Evolutionary conservation across 2,888 invertebrate genomes (phyloP), one percentile per base, ranked within the genome.

Genomic region (Acleris holmiana): DNA sequence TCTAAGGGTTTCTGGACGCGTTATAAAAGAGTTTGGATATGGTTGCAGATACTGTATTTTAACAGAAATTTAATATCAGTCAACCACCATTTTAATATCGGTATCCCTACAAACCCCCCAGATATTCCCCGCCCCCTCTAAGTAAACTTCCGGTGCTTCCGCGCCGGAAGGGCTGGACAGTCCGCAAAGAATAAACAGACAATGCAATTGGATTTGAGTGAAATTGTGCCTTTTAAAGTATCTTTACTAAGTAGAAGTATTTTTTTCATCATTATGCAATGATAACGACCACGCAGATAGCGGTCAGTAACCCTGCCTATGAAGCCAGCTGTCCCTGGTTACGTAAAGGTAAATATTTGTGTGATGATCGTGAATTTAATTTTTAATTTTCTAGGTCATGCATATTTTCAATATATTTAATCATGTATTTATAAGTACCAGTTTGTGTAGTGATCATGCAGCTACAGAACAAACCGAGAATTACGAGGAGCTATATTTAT

Each of bases 101-200:
- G 15, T 18, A 21, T 6, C 23, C 51, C 6, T 21, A 40, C 35
- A 57, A 41, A 51, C 35, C 63, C 35, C 57, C 18, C 35, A 47
- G 51, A 61, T 48, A 61, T 35, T 13, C 56, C 49, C 35, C 46
- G 49, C 62, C 49, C 44, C 29, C 51, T 51, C 46, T 63, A 57
- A 57, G 63, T 63, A 63, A 63, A 63, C 62, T 57, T 63, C 63
- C 63, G 62, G 44, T 46, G 40, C 40, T 63, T 51, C 51, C 63
- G 40, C n/a, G 49, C 63, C 57, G 63, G 63, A 63, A 51, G 23
- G 41, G 17, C 50, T 15, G 51, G 63, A 63, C 63, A 57, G 57
- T 21, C 17, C 13, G 49, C 50, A 25, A 29, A 57, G 56, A 50
- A 25, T 35, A 57, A 10, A 17, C 46, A 40, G 10, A 13, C 19